Base-by-base conservation (phyloP, 2,888 invertebrate species). In the Dryobotodes eremita region DNA sequence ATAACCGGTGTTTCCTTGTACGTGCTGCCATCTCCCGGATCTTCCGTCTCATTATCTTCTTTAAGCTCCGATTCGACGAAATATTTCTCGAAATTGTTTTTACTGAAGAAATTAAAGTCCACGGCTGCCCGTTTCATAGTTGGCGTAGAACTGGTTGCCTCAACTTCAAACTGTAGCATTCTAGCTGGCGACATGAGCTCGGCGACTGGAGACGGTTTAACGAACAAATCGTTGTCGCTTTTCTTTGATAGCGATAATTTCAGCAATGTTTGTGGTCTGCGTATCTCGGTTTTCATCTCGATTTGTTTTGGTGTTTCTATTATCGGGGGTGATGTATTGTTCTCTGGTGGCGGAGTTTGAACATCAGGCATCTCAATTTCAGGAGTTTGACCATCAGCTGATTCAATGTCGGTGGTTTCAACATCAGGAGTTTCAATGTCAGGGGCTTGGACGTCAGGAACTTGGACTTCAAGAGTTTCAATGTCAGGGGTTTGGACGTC, bases 131-230 rank as follows among this genome's bases (percentile, higher is more conserved):
- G 91, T 89, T 96, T 97, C 96, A 97, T 96, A 7, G 97, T 96
- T 4, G 96, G 96, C 23, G 97, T 96, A 8, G 95, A 90, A 79
- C 94, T 95, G 23, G 88, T 90, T 4, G 94, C 89, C 66, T 95
- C 94, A 31, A 96, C 87, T 91, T 96, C 95, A 42, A 95, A 97
- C 92, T 96, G 96, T 71, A 97, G 89, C 96, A 96, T 96, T 92
- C 90, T 94, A 31, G 97, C 97, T 15, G 97, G 96, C 59, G 96
- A 96, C 96, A 96, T 96, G 36, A 95, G 82, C 68, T 96, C 97
- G 31, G 89, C 80, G 0, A 96, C 90, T 3, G 96, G 95, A 42
- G 96, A 96, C 2, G 97, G 96, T 71, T 93, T 96, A 0, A 95
- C 94, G 80, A 96, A 97, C 57, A 92, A 70, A 87, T 96, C 95